Conservation (phyloP, 2,888 invertebrate genomes). For the Heliconius hortense region DNA sequence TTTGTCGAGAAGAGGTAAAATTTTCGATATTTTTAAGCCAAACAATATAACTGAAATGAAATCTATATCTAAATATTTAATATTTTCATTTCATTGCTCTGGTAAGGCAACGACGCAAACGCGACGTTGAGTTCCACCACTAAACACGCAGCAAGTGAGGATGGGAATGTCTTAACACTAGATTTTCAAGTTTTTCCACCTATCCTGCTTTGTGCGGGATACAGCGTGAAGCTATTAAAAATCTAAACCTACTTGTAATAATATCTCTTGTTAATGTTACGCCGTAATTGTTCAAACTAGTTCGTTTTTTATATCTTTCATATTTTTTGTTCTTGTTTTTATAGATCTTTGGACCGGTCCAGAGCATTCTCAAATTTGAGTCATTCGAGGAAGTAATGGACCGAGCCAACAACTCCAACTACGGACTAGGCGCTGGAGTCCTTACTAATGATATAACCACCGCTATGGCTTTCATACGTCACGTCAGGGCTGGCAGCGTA, state of each 20-base stretch:
- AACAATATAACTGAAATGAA: not conserved
- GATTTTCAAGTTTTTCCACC: too few relatives aligned
- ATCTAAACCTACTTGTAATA: too few relatives aligned
- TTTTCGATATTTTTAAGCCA: not conserved
- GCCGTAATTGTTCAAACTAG: too few relatives aligned
- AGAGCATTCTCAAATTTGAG: conserved; percentile 92
- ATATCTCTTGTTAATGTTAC: too few relatives aligned
- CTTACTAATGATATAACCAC: conserved; percentile 91
- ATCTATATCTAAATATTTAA: not conserved
- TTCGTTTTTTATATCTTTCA: not conserved
- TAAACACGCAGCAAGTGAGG: too few relatives aligned
- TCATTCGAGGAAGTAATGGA: conserved; percentile 91
- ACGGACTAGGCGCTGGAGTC: conserved; percentile 94
- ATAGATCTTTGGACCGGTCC: conserved; percentile 96
- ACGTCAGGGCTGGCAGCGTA: conserved; percentile 90
- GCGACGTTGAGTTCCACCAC: too few relatives aligned
- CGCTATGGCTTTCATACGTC: conserved; percentile 88
- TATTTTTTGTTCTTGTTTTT: conserved; percentile 5
- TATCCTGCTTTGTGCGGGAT: too few relatives aligned
- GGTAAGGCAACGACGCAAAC: too few relatives aligned
- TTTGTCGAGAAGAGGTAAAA: conserved; percentile 88
- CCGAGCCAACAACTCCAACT: conserved; percentile 91
- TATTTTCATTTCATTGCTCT: too few relatives aligned
- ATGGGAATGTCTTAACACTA: too few relatives aligned
- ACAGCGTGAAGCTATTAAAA: too few relatives aligned